Evolutionary conservation across 1,140 invertebrate genomes (phyloP).

Genomic region (Pantala flavescens): DNA sequence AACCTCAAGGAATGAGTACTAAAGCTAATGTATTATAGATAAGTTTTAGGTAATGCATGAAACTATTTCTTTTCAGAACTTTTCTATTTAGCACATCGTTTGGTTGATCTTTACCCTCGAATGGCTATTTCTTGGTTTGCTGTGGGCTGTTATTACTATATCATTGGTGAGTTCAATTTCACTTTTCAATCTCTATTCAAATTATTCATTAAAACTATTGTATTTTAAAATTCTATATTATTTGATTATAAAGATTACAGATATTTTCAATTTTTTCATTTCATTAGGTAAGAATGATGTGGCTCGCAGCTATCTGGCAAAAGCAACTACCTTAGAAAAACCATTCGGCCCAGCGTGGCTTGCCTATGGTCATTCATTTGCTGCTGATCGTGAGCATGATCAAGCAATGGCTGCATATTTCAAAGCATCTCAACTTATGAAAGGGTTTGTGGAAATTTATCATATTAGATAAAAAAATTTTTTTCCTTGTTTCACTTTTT

Average conservation of each 20-base stretch:
- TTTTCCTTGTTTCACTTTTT: no score
- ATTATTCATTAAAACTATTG: no score
- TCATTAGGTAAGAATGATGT: constrained; percentile 68
- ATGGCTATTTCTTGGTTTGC: constrained; percentile 91
- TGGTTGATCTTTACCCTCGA: constrained; percentile 88
- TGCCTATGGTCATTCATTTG: constrained; percentile 93
- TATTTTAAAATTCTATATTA: no score
- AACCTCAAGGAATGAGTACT: no score
- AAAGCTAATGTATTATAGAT: no score
- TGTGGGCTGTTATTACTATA: constrained; percentile 93
- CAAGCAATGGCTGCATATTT: constrained; percentile 98
- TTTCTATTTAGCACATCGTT: constrained; percentile 83
- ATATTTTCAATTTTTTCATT: constrained; percentile 5
- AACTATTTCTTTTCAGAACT: constrained; percentile 49
- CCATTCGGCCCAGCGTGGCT: constrained; percentile 93
- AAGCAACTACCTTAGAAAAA: constrained; percentile 80
- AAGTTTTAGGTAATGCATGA: no score
- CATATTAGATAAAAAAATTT: neutral
- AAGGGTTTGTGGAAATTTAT: constrained; percentile 40
- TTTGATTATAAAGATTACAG: no score
- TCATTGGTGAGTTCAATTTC: constrained; percentile 56
- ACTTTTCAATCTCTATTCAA: neutral
- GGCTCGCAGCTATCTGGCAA: constrained; percentile 79
- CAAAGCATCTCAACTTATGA: constrained; percentile 73
- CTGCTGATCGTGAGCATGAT: constrained; percentile 92